Conservation (phyloP, 2,888 invertebrate genomes). For the Phortica okadai region DNA sequence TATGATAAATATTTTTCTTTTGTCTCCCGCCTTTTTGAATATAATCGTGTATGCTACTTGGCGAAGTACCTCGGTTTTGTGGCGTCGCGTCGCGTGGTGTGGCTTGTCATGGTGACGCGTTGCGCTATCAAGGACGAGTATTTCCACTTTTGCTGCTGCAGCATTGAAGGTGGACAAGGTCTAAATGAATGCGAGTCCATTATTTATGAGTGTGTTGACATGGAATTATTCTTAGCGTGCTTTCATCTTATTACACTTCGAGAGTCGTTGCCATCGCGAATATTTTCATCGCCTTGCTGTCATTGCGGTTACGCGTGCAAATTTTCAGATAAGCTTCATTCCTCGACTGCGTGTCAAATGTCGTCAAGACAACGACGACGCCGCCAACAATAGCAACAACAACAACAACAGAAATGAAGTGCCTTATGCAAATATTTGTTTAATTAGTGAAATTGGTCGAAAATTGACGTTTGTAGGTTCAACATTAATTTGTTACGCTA, state of each 20-base stretch:
- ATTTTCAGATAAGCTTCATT: conserved; percentile 38
- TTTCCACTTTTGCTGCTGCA: conserved; percentile 29
- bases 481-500: conserved; percentile 7
- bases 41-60: background rate
- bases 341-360: no score
- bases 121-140: background rate
- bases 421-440: conserved; percentile 64
- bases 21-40: conserved; percentile 25
- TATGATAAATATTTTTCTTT: conserved; percentile 45
- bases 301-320: conserved; percentile 32
- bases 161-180: conserved; percentile 6
- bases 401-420: conserved; percentile 14
- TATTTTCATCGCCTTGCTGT: conserved; percentile 27
- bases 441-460: conserved; percentile 66
- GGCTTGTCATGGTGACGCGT: background rate
- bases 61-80: background rate
- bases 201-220: conserved; percentile 73
- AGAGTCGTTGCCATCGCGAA: background rate
- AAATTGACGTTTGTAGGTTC: background rate
- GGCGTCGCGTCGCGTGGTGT: no score
- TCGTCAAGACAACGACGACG: background rate
- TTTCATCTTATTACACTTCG: background rate
- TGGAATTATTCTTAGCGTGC: conserved; percentile 69
- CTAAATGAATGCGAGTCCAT: conserved; percentile 56
- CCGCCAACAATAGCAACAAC: background rate